Conservation (phyloP, 2,113 vertebrate species). For the Gavialis gangeticus region DNA sequence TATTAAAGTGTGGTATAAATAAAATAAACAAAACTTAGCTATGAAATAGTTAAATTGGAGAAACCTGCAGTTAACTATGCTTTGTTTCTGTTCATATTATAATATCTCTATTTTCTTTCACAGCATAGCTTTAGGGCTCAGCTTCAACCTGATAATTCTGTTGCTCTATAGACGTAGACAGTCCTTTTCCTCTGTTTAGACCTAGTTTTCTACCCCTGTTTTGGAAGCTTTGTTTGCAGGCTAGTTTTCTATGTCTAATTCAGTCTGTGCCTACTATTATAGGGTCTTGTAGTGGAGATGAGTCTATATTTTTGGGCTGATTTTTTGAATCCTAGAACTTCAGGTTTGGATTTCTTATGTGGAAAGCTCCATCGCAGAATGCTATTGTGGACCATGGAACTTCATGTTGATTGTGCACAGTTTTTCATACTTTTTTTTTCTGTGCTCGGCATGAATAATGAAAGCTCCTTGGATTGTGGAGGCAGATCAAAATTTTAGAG, state of each 20-base stretch:
- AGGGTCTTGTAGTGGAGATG: neutral
- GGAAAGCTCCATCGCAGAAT: neutral
- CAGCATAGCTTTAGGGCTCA: neutral
- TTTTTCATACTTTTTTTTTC: neutral
- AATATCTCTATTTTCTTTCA: neutral
- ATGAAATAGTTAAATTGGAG: neutral
- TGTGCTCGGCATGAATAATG: neutral
- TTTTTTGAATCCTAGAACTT: neutral
- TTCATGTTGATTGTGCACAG: neutral
- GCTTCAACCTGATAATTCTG: neutral
- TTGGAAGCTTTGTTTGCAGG: neutral
- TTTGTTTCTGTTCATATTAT: neutral
- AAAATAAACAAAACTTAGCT: neutral
- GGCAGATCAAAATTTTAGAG: neutral
- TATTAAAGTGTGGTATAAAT: neutral
- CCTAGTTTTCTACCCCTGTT: neutral
- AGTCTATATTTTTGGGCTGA: neutral
- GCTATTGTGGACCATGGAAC: neutral
- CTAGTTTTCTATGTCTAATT: neutral
- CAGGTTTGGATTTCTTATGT: neutral
- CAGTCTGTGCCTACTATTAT: neutral
- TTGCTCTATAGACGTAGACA: neutral
- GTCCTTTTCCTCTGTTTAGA: neutral
- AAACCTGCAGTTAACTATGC: neutral
- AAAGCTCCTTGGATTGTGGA: neutral